Evolutionary conservation across 2,888 invertebrate genomes (phyloP), one percentile per base, ranked within the genome.

Genomic region (Agrenia bidenticulata): DNA sequence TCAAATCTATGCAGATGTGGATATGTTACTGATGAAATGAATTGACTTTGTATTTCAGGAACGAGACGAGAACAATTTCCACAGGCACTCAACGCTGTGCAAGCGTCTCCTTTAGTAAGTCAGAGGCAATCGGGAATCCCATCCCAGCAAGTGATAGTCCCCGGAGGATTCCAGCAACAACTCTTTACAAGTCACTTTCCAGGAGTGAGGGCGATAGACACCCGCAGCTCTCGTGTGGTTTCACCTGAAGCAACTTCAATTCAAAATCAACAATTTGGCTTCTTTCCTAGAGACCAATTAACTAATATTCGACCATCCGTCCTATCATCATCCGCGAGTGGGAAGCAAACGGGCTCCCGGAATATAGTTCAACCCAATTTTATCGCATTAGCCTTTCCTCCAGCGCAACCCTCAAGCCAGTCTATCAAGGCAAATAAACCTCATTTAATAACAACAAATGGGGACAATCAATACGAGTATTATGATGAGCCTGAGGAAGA

Each of bases 141-240:
- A 0, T 66, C 69, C 39, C 74, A 74, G 58, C 74, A 74, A 67
- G 74, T 74, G 11, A 74, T 74, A 23, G 69, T 74, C 41, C 74
- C 74, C 4, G 74, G 74, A 5, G 74, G 74, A 23, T 74, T 74
- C 23, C 66, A 67, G 32, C 66, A 69, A 55, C 70, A 70, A 42
- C 55, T 64, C 32, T 70, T 65, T 32, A 1, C 63, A 2, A 66
- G 61, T 42, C 70, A 65, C 51, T 68, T 65, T 57, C 55, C 32
- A 27, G 32, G 61, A 39, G 32, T 51, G 13, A 50, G 56, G 24
- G 23, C 59, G 13, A 60, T 62, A 15, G 26, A 27, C n/a, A 23
- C n/a, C 21, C 23, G 58, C 1, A 57, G 54, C 49, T 37, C 37
- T 1, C 57, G 67, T 39, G 58, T 61, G 13, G 59, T 54, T 4